Conservation (phyloP, 2,888 invertebrate genomes). For the Maniola hyperantus region DNA sequence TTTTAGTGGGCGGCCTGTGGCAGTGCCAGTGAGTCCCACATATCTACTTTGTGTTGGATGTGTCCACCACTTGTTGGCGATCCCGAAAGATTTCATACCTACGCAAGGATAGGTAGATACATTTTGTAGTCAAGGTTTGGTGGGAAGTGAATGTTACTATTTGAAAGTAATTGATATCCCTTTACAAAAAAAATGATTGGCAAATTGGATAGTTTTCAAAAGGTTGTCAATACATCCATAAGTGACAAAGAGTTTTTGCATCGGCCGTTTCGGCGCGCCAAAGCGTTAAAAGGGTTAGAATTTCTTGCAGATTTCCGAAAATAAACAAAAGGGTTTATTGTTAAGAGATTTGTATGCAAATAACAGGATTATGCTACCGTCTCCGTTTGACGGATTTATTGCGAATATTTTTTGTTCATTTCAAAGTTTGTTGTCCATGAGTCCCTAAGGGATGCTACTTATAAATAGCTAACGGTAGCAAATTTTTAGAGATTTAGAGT, state of each 20-base stretch:
- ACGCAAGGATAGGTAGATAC: too few species aligned
- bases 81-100: too few species aligned
- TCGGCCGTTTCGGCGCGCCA: slow-evolving; percentile 55
- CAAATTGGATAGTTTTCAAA: slow-evolving; percentile 34
- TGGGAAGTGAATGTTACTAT: too few species aligned
- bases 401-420: slow-evolving; percentile 47
- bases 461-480: slow-evolving; percentile 56
- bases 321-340: slow-evolving; percentile 64
- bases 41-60: too few species aligned
- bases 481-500: slow-evolving; percentile 10
- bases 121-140: too few species aligned
- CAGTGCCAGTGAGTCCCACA: too few species aligned
- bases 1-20: too few species aligned
- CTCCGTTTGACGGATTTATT: slow-evolving; percentile 60
- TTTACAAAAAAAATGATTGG: slow-evolving; percentile 19
- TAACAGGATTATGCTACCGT: slow-evolving; percentile 80
- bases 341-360: slow-evolving; percentile 75
- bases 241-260: slow-evolving; percentile 43
- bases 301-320: slow-evolving; percentile 56
- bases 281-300: slow-evolving; percentile 58
- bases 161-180: too few species aligned
- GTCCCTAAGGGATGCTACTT: slow-evolving; percentile 52
- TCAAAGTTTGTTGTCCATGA: slow-evolving; percentile 46
- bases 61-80: too few species aligned
- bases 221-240: slow-evolving; percentile 31